These are phyloP conservation scores for Hypsopygia costalis DNA, from an alignment of 2,888 invertebrate genomes.

Conservation along the genomic window DNA sequence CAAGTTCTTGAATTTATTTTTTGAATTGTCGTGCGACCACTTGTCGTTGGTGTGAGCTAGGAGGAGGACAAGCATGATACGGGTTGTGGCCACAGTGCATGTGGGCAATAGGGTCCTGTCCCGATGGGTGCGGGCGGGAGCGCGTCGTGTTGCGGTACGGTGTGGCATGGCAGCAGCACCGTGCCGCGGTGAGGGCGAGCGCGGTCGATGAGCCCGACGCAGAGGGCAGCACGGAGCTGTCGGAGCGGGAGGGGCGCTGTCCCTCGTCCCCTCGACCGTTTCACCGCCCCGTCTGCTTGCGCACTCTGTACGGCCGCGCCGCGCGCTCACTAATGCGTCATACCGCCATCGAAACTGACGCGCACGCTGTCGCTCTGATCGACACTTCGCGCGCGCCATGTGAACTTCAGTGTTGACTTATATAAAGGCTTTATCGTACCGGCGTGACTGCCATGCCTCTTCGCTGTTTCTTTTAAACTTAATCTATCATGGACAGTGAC, in stretches of 20 bases:
- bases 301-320: constrained; percentile 65
- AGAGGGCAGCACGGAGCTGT: constrained; percentile 70
- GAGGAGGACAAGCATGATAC: too few species aligned
- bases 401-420: constrained; percentile 68
- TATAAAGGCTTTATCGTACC: constrained; percentile 26
- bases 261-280: constrained; percentile 42
- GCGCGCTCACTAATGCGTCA: constrained; percentile 80
- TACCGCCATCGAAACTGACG: constrained; percentile 64
- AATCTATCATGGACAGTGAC: constrained; percentile 52
- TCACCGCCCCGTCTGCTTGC: constrained; percentile 57
- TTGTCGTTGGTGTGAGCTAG: too few species aligned
- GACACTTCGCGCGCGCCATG: constrained; percentile 69
- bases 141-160: constrained; percentile 31
- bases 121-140: constrained; percentile 29
- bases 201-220: constrained; percentile 78
- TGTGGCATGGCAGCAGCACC: constrained; percentile 46
- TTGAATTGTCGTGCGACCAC: too few species aligned
- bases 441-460: constrained; percentile 17
- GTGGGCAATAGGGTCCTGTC: constrained; percentile 19
- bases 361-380: constrained; percentile 39
- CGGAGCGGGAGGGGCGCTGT: constrained; percentile 49
- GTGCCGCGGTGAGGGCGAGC: constrained; percentile 62
- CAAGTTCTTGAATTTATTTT: too few species aligned
- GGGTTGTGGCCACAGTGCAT: constrained; percentile 12
- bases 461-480: constrained; percentile 22